These are phyloP conservation scores for Mobula hypostoma DNA, from an alignment of 2,113 vertebrate species.

Conservation along the genomic window DNA sequence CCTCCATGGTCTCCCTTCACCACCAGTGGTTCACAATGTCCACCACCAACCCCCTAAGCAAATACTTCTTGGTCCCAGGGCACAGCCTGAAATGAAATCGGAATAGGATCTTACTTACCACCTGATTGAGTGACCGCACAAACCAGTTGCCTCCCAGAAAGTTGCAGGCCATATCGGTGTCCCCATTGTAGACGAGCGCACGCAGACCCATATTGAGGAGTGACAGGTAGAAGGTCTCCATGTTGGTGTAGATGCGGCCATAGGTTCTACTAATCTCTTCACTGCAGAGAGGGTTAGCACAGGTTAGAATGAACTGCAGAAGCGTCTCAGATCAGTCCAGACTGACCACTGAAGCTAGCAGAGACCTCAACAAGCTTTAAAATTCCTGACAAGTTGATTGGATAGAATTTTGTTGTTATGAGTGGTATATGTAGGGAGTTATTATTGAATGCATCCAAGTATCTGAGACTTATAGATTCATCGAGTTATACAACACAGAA, in stretches of 20 bases:
- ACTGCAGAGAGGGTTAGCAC: conserved; percentile 43
- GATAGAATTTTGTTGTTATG: background rate
- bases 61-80: no score
- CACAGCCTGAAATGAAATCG: no score
- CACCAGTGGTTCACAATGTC: background rate
- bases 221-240: conserved; percentile 57
- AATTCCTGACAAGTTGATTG: background rate
- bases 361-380: background rate
- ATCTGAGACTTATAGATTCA: background rate
- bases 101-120: conserved; percentile 44
- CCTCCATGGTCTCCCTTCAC: background rate
- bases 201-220: conserved; percentile 54
- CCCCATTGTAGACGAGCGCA: conserved; percentile 63
- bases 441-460: background rate
- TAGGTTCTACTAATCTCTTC: conserved; percentile 50
- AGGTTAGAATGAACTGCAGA: background rate
- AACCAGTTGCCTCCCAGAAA: conserved; percentile 67
- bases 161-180: conserved; percentile 70
- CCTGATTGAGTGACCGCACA: conserved; percentile 55
- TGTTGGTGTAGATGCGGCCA: conserved; percentile 45
- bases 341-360: background rate
- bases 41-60: no score
- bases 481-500: no score
- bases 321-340: background rate
- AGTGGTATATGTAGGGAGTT: background rate